Evolutionary conservation across 2,888 invertebrate genomes (phyloP), one percentile per base, ranked within the genome.

Genomic region (Apamea anceps): DNA sequence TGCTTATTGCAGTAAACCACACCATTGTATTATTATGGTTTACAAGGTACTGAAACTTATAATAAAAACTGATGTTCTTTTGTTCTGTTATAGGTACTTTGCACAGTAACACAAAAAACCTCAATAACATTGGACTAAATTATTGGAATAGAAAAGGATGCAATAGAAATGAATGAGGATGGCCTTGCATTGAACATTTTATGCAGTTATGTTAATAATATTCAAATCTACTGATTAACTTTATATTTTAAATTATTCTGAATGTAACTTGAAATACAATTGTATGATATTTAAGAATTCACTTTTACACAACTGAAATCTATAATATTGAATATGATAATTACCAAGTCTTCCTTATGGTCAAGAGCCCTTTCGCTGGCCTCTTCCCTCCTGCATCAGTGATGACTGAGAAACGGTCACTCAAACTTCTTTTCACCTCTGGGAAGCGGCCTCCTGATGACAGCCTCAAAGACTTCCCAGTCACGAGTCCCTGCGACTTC

Each of bases 301-400:
- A 62, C 28, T 57, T 72, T 62, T 3, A 70, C 13, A 83, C 7
- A 37, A 42, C 21, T 28, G 1, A 25, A 60, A n/a, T 70, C 2
- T 18, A 45, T 45, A 54, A 10, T 18, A 82, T 28, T 15, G 51
- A 45, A 78, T 70, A 48, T 63, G 48, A 88, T 90, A 91, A 84
- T 95, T 95, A 97, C 97, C 97, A 96, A 90, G 96, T 97, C 91
- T 97, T 97, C 85, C 97, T 92, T 84, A 97, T 97, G 91, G 96
- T 95, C 94, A 94, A 92, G 75, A 95, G 91, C 63, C 94, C 93
- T 92, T 93, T 95, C 15, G 93, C 90, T 77, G 93, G 92, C 89
- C 92, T 94, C 86, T 93, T 96, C 21, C 93, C 93, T 76, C 90
- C 92, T n/a, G 91, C 93, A 92, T 96, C 96, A 75, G 94, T 93